Base-by-base conservation (phyloP, 2,797 vertebrate species). In the Peromyscus melanophrys region DNA sequence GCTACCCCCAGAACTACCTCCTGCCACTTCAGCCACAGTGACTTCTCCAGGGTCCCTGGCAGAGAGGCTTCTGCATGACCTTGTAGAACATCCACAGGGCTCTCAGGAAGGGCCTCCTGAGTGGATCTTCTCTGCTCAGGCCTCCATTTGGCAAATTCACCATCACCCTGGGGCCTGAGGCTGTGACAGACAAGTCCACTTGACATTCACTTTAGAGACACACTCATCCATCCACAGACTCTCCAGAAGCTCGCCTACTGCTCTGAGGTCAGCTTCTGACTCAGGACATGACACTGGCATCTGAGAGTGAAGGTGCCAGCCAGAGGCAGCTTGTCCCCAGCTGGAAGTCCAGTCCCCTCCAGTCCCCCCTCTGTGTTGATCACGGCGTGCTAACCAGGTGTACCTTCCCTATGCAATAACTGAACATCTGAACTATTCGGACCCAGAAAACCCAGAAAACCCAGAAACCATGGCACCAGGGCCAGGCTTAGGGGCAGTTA, bases 171-270 rank as follows among this genome's bases (percentile, higher is more conserved):
- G 17, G 57, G 65, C 16, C 1, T 0, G 17, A 40, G 71, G 52
- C 65, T 31, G 0, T 13, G 21, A 11, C 80, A 59, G 57, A 65
- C 63, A 12, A 78, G 65, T 11, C 23, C 67, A 10, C 25, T 17
- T 34, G 59, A 87, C 76, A 63, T 14, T 19, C 0, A 4, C 40
- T 34, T 52, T 63, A 52, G 59, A 76, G 85, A 19, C 46, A 46
- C 13, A 1, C 5, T 16, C 1, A 0, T 43, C 92, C 1, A 0
- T 34, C 94, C n/a, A 8, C 10, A 40, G 4, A 73, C 4, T 0
- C 27, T 11, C 71, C 43, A 76, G 78, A 31, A 37, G 59, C 27
- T 89, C 93, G 89, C 52, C 85, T 95, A 94, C 61, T 52, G 7
- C 75, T 46, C 29, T 13, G 1, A 31, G 90, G 34, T 0, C 0